These are phyloP conservation scores for Drosophila lacicola DNA, from an alignment of 2,888 invertebrate genomes.

Conservation along the genomic window DNA sequence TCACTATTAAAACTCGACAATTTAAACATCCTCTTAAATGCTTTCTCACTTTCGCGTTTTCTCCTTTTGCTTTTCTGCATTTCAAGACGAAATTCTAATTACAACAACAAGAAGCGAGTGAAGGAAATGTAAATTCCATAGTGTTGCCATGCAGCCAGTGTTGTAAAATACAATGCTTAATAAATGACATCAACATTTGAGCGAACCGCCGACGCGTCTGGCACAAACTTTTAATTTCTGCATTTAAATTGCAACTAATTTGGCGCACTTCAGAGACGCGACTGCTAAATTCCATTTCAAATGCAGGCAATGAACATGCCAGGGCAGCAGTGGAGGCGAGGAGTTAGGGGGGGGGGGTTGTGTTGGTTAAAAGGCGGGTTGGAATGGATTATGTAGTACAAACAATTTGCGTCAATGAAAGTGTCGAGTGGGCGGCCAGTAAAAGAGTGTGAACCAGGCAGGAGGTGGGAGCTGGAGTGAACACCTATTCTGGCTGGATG, in stretches of 20 bases:
- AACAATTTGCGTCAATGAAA: conserved; percentile 79
- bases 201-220: conserved; percentile 15
- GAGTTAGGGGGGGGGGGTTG: not conserved
- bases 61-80: not conserved
- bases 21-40: too few relatives aligned
- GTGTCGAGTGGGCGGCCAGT: conserved; percentile 52
- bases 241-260: conserved; percentile 81
- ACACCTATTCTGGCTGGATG: conserved; percentile 45
- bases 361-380: not conserved
- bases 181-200: conserved; percentile 39
- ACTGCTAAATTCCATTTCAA: conserved; percentile 67
- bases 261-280: conserved; percentile 53
- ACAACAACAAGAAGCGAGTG: conserved; percentile 15
- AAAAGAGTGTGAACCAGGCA: not conserved
- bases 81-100: conserved; percentile 46
- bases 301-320: conserved; percentile 54
- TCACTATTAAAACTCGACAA: not conserved
- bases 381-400: conserved; percentile 62
- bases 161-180: conserved; percentile 47
- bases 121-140: conserved; percentile 29
- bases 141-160: conserved; percentile 1
- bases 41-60: not conserved
- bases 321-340: not conserved
- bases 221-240: conserved; percentile 61
- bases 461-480: not conserved